These are phyloP conservation scores for Poeciliopsis turrubarensis DNA, from an alignment of 2,113 vertebrate genomes.

Conservation along the genomic window DNA sequence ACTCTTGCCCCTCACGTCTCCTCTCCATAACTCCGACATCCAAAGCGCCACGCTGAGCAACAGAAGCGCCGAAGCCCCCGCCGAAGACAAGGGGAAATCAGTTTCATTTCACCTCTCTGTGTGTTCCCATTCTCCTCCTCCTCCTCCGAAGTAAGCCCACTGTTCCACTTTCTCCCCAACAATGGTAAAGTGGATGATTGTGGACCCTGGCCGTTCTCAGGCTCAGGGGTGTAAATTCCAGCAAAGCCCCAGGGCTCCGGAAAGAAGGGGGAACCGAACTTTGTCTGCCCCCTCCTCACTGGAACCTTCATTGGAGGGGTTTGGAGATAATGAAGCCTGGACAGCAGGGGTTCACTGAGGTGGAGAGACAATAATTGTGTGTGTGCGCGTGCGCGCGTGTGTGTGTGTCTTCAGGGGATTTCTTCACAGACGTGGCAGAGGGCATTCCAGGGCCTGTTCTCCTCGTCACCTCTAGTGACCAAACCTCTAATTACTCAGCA, in stretches of 20 bases:
- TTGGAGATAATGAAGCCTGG: slow-evolving; percentile 93
- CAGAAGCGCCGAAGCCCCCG: slow-evolving; percentile 40
- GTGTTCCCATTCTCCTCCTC: slow-evolving; percentile 39
- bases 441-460: slow-evolving; percentile 90
- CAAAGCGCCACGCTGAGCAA: slow-evolving; percentile 29
- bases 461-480: slow-evolving; percentile 96
- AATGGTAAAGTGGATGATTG: slow-evolving; percentile 70
- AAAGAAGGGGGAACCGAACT: slow-evolving; percentile 85
- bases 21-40: slow-evolving; percentile 46
- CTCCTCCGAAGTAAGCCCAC: slow-evolving; percentile 36
- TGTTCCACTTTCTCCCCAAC: slow-evolving; percentile 51
- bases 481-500: slow-evolving; percentile 84
- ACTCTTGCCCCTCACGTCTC: slow-evolving; percentile 22
- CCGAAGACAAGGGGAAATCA: slow-evolving; percentile 61
- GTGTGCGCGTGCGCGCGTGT: slow-evolving; percentile 13
- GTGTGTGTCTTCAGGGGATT: slow-evolving; percentile 77
- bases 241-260: slow-evolving; percentile 84
- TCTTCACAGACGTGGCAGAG: slow-evolving; percentile 83
- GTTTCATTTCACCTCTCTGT: slow-evolving; percentile 68
- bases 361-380: slow-evolving; percentile 27
- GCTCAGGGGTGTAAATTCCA: slow-evolving; percentile 91
- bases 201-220: slow-evolving; percentile 86
- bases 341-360: slow-evolving; percentile 79
- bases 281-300: slow-evolving; percentile 76
- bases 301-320: slow-evolving; percentile 85